phyloP scores from a whole-genome alignment of 2,113 vertebrate species.

The Parus major region DNA sequence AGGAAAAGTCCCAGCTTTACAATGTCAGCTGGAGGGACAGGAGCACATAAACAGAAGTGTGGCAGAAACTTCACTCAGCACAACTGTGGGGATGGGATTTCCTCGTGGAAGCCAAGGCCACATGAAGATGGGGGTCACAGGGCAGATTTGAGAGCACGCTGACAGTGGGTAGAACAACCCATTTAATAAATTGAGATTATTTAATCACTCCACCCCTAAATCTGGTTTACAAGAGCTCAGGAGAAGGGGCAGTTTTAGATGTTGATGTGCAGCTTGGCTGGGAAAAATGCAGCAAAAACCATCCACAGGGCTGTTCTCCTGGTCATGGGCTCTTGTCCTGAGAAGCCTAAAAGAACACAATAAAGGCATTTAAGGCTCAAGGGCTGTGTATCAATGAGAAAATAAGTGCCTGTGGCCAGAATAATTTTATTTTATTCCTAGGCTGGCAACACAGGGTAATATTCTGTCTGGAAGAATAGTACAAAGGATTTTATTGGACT shows the following conservation, averaged over 20 bases:
- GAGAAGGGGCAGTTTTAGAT: neutral
- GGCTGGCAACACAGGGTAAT: neutral
- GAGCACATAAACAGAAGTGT: neutral
- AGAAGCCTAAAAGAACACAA: neutral
- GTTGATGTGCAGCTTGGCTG: neutral
- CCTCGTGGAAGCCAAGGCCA: neutral
- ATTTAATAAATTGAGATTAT: neutral
- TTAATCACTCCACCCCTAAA: neutral
- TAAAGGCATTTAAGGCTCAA: neutral
- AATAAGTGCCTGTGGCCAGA: slow-evolving; percentile 12
- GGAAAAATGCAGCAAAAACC: neutral
- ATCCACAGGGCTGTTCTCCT: neutral
- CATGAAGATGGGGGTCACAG: no score
- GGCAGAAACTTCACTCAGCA: neutral
- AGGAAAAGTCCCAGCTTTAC: neutral
- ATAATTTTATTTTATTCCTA: slow-evolving; percentile 6
- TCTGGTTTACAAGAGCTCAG: neutral
- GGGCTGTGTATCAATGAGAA: neutral
- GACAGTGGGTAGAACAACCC: neutral
- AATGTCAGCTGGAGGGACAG: neutral
- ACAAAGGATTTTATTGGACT: slow-evolving; percentile 44
- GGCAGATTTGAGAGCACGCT: neutral
- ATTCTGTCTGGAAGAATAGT: slow-evolving; percentile 2
- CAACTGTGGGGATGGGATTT: neutral
- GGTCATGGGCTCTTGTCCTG: no score